Percentiles rank a stretch among this genome's conserved stretches.
Conservation (phyloP, 92 coral and sea anemone genomes). For the Bergia sp. region DNA sequence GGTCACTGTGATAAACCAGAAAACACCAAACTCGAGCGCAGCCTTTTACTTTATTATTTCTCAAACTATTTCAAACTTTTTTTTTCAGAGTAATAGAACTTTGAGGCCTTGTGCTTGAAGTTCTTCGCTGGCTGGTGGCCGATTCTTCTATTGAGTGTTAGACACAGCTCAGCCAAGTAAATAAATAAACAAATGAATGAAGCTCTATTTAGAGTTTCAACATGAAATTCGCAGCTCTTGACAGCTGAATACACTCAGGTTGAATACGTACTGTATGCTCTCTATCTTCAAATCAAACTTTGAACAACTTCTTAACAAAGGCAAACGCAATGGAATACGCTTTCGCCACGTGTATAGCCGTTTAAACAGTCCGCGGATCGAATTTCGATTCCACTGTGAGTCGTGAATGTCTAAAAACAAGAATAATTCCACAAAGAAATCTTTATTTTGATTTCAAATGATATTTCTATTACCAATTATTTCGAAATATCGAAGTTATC, state of each 20-base stretch:
- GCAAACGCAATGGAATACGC: constrained; percentile 18
- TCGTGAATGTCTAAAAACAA: constrained; percentile 10
- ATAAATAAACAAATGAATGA: constrained; percentile 40
- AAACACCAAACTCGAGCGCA: constrained; percentile 49
- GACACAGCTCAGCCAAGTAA: constrained; percentile 30
- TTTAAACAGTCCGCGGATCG: constrained; percentile 4
- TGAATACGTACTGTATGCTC: constrained; percentile 41
- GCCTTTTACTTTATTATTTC: constrained; percentile 4
- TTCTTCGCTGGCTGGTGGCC: background rate
- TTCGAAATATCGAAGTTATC: constrained; percentile 10
- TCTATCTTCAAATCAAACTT: constrained; percentile 44
- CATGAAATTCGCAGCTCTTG: constrained; percentile 40
- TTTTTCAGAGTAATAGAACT: background rate
- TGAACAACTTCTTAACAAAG: constrained; percentile 36
- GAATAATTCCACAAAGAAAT: constrained; percentile 22
- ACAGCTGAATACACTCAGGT: constrained; percentile 43
- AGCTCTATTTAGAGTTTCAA: constrained; percentile 42
- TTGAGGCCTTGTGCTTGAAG: background rate
- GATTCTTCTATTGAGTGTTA: constrained; percentile 13
- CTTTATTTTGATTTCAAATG: constrained; percentile 20
- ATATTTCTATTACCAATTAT: constrained; percentile 17
- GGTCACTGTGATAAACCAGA: constrained; percentile 56
- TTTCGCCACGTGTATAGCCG: constrained; percentile 30
- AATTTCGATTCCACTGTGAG: constrained; percentile 14
- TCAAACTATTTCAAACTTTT: background rate